Base-by-base conservation (phyloP, 2,888 invertebrate species). In the Lycaena phlaeas region DNA sequence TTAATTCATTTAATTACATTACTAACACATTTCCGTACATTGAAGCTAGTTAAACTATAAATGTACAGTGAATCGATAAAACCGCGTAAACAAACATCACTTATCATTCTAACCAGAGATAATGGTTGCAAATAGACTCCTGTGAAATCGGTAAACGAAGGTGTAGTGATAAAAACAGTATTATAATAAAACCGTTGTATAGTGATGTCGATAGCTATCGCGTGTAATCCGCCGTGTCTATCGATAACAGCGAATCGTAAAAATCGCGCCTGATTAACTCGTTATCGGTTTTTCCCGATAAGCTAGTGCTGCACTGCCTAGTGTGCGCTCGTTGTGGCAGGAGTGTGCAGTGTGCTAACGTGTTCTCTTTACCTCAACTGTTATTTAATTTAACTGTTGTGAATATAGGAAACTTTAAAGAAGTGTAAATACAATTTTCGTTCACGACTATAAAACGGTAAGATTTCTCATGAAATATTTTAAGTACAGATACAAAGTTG, bases 141-240 rank as follows among this genome's bases (percentile, higher is more conserved):
- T 50, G 48, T 31, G 36, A 49, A 49, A 50, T 48, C 45, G 31
- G 41, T 41, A 48, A 47, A 25, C 15, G 17, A 14, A 25, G 22
- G 22, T 9, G 36, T 36, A 9, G 17, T 36, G 41, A 38, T 14
- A 2, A 42, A 44, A 36, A 37, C 29, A 30, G 30, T 37, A 44
- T 34, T 31, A 41, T 38, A 47, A 44, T 40, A 48, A 38, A 45
- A 42, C 42, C 45, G 45, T 49, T 47, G 46, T 49, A 46, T 45
- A 48, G 49, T 55, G 50, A 49, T 44, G 63, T 62, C 63, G 79
- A 81, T 81, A 59, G 59, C 57, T 77, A 82, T 81, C 81, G 60
- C 38, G 44, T 79, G 81, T 82, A 82, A 82, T 82, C 81, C 81
- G 61, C 59, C 79, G 67, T 82, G 81, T 82, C 79, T 62, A 61